These are phyloP conservation scores for Rostratula benghalensis DNA, from an alignment of 2,113 vertebrate genomes.

Conservation along the genomic window DNA sequence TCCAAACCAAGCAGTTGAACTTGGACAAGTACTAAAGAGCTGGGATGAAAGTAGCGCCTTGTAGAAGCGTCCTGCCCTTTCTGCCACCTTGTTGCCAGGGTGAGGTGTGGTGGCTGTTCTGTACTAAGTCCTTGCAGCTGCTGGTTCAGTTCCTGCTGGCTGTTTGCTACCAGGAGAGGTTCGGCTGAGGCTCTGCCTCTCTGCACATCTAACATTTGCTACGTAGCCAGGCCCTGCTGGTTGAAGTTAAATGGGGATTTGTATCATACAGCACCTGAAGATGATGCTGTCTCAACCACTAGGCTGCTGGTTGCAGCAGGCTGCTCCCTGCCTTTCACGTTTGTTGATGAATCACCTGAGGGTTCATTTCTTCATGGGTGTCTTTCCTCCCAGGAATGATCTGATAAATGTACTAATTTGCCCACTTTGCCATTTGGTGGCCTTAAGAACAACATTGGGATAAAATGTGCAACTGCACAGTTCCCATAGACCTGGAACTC, in stretches of 20 bases:
- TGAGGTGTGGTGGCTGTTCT: not conserved
- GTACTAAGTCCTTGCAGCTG: not conserved
- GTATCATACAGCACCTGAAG: not conserved
- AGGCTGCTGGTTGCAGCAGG: not conserved
- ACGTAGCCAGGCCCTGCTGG: not conserved
- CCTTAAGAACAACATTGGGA: not conserved
- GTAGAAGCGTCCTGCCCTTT: not conserved
- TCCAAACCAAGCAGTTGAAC: not conserved
- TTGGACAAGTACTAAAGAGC: not conserved
- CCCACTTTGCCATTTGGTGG: not conserved
- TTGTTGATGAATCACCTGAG: not conserved
- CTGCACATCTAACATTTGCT: fast-evolving
- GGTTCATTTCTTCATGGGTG: not conserved
- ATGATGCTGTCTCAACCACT: not conserved
- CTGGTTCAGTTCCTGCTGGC: not conserved
- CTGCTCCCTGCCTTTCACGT: not conserved
- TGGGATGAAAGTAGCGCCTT: not conserved
- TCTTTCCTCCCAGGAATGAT: not conserved
- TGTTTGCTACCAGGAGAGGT: not conserved
- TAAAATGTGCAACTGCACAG: not conserved
- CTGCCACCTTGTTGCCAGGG: not conserved
- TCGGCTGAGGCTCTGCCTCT: not conserved
- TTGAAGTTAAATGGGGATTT: not conserved
- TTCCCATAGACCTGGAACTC: not conserved
- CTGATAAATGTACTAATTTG: not conserved